Evolutionary conservation across 2,888 invertebrate species (phyloP).

Genomic region (Limnephilus marmoratus): DNA sequence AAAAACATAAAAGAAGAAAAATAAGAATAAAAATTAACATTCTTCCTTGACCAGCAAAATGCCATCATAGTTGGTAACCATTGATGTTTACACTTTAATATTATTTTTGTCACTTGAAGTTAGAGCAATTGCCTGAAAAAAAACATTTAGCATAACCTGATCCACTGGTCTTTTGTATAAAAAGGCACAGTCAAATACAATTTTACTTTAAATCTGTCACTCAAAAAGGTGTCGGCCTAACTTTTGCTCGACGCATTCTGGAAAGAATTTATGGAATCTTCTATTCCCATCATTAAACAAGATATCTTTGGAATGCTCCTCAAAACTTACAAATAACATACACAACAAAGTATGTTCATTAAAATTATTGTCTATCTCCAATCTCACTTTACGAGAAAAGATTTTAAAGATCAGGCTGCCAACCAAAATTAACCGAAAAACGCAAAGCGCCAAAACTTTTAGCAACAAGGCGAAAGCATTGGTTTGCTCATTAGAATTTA

Average conservation of each 20-base stretch:
- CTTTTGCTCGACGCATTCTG: background rate
- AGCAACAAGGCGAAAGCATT: background rate
- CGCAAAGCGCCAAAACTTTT: background rate
- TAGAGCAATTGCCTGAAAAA: background rate
- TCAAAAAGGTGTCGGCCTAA: background rate
- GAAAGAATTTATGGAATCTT: background rate
- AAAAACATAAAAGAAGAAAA: background rate
- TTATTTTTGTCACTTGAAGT: background rate
- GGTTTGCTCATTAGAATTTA: background rate
- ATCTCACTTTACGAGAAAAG: conserved; percentile 21
- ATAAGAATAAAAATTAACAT: background rate
- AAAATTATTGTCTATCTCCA: conserved; percentile 42
- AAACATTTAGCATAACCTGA: conserved; percentile 35
- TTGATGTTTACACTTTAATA: background rate
- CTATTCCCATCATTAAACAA: background rate
- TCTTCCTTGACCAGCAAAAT: conserved; percentile 3
- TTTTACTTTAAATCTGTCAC: background rate
- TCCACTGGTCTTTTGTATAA: conserved; percentile 28
- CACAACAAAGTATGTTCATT: conserved; percentile 19
- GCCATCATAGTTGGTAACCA: background rate
- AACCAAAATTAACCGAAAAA: background rate
- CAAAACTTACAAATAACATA: conserved; percentile 38
- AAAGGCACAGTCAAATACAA: conserved; percentile 33
- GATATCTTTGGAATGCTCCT: conserved; percentile 2
- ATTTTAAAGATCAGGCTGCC: conserved; percentile 16